Evolutionary conservation across 2,797 vertebrate genomes (phyloP).

Genomic region (Myotis daubentonii): DNA sequence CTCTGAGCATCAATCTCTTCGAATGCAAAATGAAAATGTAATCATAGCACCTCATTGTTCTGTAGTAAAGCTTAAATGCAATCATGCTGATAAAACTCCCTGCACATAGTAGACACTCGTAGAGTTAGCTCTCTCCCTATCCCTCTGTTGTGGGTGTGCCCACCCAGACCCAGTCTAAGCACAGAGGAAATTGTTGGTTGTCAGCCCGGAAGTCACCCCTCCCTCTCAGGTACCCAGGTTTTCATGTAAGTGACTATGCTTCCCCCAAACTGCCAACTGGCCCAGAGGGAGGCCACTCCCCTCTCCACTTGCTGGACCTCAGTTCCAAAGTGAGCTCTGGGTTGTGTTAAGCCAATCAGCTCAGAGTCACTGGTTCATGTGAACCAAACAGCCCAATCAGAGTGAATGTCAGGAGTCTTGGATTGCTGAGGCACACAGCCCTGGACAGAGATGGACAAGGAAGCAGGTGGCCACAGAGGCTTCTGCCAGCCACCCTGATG

Average conservation of each 20-base stretch:
- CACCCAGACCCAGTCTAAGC: background rate
- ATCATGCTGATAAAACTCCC: background rate
- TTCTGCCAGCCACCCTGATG: background rate
- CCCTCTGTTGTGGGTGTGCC: background rate
- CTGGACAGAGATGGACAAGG: background rate
- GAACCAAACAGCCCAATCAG: background rate
- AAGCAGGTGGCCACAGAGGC: background rate
- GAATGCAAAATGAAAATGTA: background rate
- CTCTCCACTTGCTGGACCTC: background rate
- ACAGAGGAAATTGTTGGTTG: background rate
- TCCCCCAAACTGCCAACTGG: background rate
- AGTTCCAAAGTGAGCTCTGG: background rate
- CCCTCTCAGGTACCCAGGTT: background rate
- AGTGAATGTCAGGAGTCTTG: background rate
- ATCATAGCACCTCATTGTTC: background rate
- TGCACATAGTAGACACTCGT: background rate
- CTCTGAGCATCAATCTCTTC: background rate
- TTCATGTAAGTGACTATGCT: background rate
- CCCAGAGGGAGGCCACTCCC: background rate
- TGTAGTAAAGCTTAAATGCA: background rate
- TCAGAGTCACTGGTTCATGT: background rate
- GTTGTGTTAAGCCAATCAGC: background rate
- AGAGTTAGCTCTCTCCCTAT: background rate
- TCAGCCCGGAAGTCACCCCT: background rate
- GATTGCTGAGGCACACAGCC: background rate